A percentile compares a stretch with the other conserved stretches of the same genome.
Evolutionary conservation across 2,888 invertebrate species (phyloP).

Genomic region (Saturnia pavonia): DNA sequence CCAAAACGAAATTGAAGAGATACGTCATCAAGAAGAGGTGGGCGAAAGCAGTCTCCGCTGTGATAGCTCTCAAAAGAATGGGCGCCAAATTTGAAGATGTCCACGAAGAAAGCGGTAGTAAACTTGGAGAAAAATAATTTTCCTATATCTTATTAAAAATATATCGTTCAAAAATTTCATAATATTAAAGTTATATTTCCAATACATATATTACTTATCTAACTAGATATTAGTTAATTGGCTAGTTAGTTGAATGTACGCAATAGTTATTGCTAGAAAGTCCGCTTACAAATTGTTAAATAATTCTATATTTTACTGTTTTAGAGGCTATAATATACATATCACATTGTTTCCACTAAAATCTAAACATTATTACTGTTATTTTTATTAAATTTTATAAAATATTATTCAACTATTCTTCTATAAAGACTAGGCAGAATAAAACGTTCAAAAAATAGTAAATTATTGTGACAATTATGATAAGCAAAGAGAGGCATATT

Average conservation of each 20-base stretch:
- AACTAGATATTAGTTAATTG: conserved; percentile 18
- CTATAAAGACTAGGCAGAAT: not conserved
- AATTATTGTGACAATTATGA: not conserved
- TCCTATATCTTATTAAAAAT: not conserved
- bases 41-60: conserved; percentile 94
- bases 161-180: not conserved
- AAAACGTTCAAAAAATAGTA: not conserved
- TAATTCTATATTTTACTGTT: conserved; percentile 13
- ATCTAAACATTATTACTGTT: not conserved
- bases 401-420: not conserved
- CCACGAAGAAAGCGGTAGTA: conserved; percentile 41
- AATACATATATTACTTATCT: conserved; percentile 1
- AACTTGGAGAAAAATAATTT: conserved; percentile 35
- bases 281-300: conserved; percentile 8
- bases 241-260: conserved; percentile 17
- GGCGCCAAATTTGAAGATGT: conserved; percentile 87
- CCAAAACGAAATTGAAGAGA: conserved; percentile 90
- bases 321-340: conserved; percentile 19
- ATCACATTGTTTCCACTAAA: conserved; percentile 7
- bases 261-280: conserved; percentile 22
- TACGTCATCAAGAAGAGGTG: conserved; percentile 95
- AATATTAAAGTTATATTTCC: conserved; percentile 16
- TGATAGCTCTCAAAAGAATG: conserved; percentile 93
- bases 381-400: not conserved
- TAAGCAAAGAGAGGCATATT: not conserved